These are phyloP conservation scores for Mohoua ochrocephala DNA, from an alignment of 2,113 vertebrate genomes.

Conservation along the genomic window DNA sequence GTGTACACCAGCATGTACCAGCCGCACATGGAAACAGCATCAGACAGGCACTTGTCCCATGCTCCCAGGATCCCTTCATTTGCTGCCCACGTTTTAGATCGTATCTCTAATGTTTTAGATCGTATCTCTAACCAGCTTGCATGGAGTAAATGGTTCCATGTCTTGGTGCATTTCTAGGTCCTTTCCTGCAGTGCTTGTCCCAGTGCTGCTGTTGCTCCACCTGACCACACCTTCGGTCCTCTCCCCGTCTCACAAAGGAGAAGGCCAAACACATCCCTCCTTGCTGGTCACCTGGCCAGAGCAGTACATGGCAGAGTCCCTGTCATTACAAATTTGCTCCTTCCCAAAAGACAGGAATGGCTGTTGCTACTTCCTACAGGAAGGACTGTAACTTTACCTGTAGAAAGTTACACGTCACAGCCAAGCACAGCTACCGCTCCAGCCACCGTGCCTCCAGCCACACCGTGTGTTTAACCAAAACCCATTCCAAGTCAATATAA, in stretches of 20 bases:
- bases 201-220: not conserved
- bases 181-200: not conserved
- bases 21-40: rapidly evolving
- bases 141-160: not conserved
- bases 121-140: not conserved
- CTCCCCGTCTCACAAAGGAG: not conserved
- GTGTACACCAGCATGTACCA: rapidly evolving
- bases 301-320: not conserved
- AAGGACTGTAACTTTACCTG: not conserved
- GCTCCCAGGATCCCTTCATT: not conserved
- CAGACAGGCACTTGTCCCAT: rapidly evolving
- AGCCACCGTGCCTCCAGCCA: rapidly evolving
- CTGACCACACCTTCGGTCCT: not conserved
- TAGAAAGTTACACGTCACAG: not conserved
- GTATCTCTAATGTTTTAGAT: not conserved
- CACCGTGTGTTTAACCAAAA: rapidly evolving
- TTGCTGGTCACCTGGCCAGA: not conserved
- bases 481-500: not conserved
- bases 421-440: not conserved
- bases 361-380: not conserved
- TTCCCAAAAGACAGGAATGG: not conserved
- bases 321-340: not conserved
- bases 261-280: not conserved
- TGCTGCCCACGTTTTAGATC: not conserved
- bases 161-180: not conserved